Evolutionary conservation across 2,888 invertebrate genomes (phyloP), one percentile per base, ranked within the genome.

Genomic region (Amiota communis): DNA sequence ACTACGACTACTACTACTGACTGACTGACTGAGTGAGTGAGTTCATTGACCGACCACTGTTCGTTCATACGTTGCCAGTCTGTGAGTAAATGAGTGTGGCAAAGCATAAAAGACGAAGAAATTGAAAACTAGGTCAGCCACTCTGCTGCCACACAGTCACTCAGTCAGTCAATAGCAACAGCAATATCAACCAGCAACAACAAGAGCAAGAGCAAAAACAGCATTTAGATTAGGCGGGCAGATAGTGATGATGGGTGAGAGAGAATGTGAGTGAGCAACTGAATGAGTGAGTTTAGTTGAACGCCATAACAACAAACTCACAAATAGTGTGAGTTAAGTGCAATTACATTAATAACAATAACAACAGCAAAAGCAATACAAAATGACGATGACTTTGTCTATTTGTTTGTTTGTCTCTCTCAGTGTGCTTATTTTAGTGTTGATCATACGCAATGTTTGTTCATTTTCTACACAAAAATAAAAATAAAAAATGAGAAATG

Each of bases 101-200:
- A 46, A 63, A 64, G n/a, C 15, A 64, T 15, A 46, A 64, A 47
- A 65, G n/a, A 51, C 49, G 13, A 65, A 49, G 15, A 17, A 51
- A 68, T 46, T 53, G 76, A 75, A 81, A 87, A 86, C 83, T 87
- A 78, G 87, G 87, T 87, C 87, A 87, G 74, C 78, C 76, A 80
- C 15, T 61, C 61, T 61, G 15, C 9, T 13, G 61, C 61, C 17
- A 15, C 53, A 4, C 53, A 53, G 53, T 36, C 36, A 36, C 6
- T 36, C 36, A 36, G 36, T 36, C 36, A 36, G 36, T 36, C 36
- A 36, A 36, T 36, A 36, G 36, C 36, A 36, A 6, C 36, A 36
- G 36, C 6, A 36, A 6, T 6, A 36, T 2, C 2, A 36, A 36
- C 4, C 36, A 36, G 36, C 36, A 36, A 36, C 36, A 36, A 6